Percentiles rank a stretch among this genome's conserved stretches.
Conservation (phyloP, 2,113 vertebrate species). For the Sciurus niger region DNA sequence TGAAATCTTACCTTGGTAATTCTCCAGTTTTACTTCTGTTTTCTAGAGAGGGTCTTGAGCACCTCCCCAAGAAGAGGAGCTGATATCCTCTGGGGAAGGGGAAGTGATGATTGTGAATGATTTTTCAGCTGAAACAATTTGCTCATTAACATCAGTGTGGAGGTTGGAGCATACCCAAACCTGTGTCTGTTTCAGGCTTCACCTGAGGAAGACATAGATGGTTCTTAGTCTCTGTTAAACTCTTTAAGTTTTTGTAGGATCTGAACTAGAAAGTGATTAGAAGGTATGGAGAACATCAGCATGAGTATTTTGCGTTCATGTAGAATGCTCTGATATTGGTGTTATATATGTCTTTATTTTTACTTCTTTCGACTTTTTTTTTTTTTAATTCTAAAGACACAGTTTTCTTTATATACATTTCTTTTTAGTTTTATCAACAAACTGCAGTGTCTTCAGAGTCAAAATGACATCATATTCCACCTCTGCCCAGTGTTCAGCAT, state of each 20-base stretch:
- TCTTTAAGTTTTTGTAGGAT: neutral
- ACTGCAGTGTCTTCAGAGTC: conserved; percentile 84
- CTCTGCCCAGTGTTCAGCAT: conserved; percentile 88
- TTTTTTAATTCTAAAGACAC: conserved; percentile 15
- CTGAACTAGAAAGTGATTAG: neutral
- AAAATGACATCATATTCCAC: conserved; percentile 92
- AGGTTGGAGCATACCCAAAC: conserved; percentile 38
- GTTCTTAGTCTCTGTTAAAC: neutral
- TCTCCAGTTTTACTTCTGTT: neutral
- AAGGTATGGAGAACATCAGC: neutral
- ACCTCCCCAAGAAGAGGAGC: neutral
- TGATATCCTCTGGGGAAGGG: neutral
- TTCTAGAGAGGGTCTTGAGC: neutral
- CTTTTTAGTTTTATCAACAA: conserved; percentile 69
- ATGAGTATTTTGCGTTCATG: neutral
- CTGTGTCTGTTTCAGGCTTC: conserved; percentile 54
- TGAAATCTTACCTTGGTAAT: neutral
- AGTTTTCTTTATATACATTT: conserved; percentile 11
- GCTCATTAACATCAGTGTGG: neutral
- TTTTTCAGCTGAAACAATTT: neutral
- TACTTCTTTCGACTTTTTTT: neutral
- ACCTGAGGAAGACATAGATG: neutral
- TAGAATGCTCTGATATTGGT: neutral
- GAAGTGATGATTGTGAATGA: conserved; percentile 3
- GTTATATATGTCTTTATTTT: neutral